Base-by-base conservation (phyloP, 2,888 invertebrate genomes). In the Amphipoea lucens region DNA sequence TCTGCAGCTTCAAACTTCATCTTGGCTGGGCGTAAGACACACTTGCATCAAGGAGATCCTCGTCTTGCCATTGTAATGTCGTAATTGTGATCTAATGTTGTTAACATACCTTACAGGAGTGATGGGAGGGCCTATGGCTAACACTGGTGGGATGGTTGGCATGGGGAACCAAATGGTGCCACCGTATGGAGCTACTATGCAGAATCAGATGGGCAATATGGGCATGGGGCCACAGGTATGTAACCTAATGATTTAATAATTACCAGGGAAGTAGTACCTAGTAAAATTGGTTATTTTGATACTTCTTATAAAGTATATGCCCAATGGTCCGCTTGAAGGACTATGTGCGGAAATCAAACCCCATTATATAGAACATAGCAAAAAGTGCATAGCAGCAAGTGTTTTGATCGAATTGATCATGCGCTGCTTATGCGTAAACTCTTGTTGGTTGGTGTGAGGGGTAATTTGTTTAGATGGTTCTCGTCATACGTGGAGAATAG, bases 151-250 rank as follows among this genome's bases (percentile, higher is more conserved):
- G 5, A 96, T 97, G 96, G 96, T 94, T 88, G 97, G 97, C n/a
- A 97, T 98, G 97, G 97, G 97, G 2, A 97, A 95, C 82, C 97
- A 96, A 82, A 97, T 97, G 97, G 97, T 97, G 54, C 96, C 97
- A 48, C 94, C 96, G 0, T 97, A 97, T 89, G 96, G 95, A 42
- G 94, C 96, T 1, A 90, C 96, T n/a, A 96, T 97, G 95, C 97
- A 96, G 85, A 96, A 96, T 75, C 97, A 97, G 90, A 97, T 96
- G 97, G 94, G 94, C 0, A 95, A 92, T 66, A 97, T 97, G 97
- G 96, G 96, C 2, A 97, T 97, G 95, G 96, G 95, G 2, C 94
- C 95, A 63, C 97, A 97, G 95, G 97, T 97, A 23, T 9, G 40
- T 11, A 40, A 11, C 40, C 11, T 65, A 40, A 40, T 9, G 11